phyloP scores from a whole-genome alignment of 1,140 invertebrate species.

The Drosophila mayri region DNA sequence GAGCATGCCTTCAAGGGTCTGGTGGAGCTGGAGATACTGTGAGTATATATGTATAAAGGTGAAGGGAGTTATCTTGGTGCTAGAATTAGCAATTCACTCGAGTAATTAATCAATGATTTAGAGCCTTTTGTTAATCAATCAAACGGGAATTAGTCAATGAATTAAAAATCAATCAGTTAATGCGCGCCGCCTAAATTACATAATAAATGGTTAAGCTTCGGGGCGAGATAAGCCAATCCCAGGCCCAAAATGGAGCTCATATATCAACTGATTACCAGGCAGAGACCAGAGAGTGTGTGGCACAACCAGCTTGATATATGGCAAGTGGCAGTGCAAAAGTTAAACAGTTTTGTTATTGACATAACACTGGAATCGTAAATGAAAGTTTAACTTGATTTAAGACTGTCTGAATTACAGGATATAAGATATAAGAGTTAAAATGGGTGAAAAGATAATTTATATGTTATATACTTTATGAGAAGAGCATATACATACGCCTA shows the following conservation, averaged over 20 bases:
- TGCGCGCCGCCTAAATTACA: constrained; percentile 34
- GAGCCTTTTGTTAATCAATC: constrained; percentile 36
- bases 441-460: no score
- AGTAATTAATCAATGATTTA: constrained; percentile 42
- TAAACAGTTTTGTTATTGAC: constrained; percentile 16
- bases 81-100: constrained; percentile 2
- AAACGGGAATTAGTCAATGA: constrained; percentile 42
- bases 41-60: constrained; percentile 86
- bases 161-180: constrained; percentile 55
- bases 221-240: constrained; percentile 37
- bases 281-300: not conserved
- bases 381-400: constrained; percentile 3
- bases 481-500: not conserved
- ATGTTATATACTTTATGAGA: not conserved
- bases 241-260: constrained; percentile 26
- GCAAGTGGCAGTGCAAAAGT: constrained; percentile 11
- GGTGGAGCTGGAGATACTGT: constrained; percentile 94
- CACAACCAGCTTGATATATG: constrained; percentile 18
- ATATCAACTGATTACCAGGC: constrained; percentile 37
- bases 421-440: not conserved
- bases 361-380: constrained; percentile 1
- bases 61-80: not conserved
- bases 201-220: constrained; percentile 46
- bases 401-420: not conserved
- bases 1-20: constrained; percentile 93